Evolutionary conservation across 2,888 invertebrate genomes (phyloP).

Genomic region (Lottia scabra): DNA sequence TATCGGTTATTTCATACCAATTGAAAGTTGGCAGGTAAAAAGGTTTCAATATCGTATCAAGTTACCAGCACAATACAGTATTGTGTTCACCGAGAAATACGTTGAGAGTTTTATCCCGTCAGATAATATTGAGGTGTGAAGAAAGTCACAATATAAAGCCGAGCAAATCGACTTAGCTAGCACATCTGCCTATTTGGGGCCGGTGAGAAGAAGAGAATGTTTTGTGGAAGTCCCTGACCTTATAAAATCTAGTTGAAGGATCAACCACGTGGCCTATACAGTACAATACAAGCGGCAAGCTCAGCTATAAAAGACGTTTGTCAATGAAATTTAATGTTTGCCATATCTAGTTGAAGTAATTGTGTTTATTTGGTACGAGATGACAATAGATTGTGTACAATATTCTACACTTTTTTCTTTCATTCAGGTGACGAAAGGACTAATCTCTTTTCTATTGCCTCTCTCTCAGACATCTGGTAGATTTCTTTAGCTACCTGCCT

Average conservation of each 20-base stretch:
- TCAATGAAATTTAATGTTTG: constrained; percentile 4
- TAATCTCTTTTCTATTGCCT: constrained; percentile 3
- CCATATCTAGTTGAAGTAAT: constrained; percentile 3
- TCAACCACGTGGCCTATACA: neutral
- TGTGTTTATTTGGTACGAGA: constrained; percentile 1
- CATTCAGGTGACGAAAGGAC: neutral
- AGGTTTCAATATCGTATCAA: neutral
- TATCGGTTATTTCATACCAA: neutral
- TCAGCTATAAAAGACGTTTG: constrained; percentile 2
- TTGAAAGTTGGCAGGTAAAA: neutral
- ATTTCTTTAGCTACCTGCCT: constrained; percentile 3
- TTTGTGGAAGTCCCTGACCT: constrained; percentile 2
- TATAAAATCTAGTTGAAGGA: neutral
- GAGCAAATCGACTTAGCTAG: neutral
- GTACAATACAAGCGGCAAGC: constrained; percentile 2
- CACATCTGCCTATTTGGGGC: neutral
- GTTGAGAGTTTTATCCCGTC: neutral
- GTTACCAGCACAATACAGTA: neutral
- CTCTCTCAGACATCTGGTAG: constrained; percentile 2
- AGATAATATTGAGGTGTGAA: constrained; percentile 1
- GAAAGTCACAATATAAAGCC: constrained; percentile 1
- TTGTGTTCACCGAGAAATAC: neutral
- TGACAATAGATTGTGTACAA: neutral
- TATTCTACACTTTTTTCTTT: neutral
- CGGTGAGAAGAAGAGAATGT: constrained; percentile 2